Conservation (phyloP, 2,113 vertebrate genomes). For the Prunella fulvescens region DNA sequence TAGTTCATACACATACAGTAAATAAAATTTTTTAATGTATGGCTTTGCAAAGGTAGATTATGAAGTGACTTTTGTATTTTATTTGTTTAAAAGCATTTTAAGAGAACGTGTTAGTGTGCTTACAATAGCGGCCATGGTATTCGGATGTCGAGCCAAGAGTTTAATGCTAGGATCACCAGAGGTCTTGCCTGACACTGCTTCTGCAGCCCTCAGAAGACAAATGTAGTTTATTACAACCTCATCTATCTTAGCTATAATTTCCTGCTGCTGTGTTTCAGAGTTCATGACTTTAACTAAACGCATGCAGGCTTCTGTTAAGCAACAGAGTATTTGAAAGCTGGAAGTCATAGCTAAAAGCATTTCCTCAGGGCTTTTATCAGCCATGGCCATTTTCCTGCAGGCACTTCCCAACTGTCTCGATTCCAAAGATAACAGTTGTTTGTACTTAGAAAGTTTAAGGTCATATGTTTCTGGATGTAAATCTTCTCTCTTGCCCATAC, state of each 20-base stretch:
- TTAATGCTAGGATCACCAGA: slow-evolving; percentile 83
- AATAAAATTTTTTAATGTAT: slow-evolving; percentile 85
- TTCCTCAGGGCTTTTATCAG: slow-evolving; percentile 89
- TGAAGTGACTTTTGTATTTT: slow-evolving; percentile 80
- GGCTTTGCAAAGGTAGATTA: slow-evolving; percentile 95
- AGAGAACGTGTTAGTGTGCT: slow-evolving; percentile 93
- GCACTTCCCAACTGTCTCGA: slow-evolving; percentile 87
- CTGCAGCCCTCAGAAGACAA: slow-evolving; percentile 85
- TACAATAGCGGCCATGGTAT: slow-evolving; percentile 90
- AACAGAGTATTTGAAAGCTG: slow-evolving; percentile 94
- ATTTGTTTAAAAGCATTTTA: slow-evolving; percentile 90
- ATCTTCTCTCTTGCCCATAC: slow-evolving; percentile 74
- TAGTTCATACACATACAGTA: slow-evolving; percentile 85
- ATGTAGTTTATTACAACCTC: slow-evolving; percentile 90
- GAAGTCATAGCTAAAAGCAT: slow-evolving; percentile 90
- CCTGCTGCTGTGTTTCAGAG: slow-evolving; percentile 78
- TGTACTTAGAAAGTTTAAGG: slow-evolving; percentile 80
- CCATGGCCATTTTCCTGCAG: slow-evolving; percentile 88
- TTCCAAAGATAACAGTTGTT: slow-evolving; percentile 86
- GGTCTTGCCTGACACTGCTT: slow-evolving; percentile 80
- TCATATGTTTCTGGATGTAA: slow-evolving; percentile 70
- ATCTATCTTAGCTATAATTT: slow-evolving; percentile 85
- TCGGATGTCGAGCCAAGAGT: slow-evolving; percentile 86
- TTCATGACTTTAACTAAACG: slow-evolving; percentile 87
- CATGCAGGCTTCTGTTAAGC: slow-evolving; percentile 93